These are phyloP conservation scores for Hylaea fasciaria DNA, from an alignment of 2,888 invertebrate genomes.

Conservation along the genomic window DNA sequence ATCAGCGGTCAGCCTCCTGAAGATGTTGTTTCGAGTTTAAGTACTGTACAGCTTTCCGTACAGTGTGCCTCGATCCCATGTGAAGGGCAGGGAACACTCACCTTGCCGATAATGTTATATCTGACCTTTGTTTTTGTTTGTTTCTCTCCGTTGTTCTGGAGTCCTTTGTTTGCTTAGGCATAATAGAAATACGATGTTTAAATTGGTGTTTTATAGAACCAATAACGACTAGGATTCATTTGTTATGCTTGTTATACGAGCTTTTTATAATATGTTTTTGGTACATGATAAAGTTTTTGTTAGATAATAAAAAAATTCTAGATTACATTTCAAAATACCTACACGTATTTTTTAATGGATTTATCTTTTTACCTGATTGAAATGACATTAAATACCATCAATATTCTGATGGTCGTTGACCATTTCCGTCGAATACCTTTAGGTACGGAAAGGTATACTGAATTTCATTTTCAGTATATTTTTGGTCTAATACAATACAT, in stretches of 20 bases:
- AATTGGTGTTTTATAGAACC: constrained; percentile 4
- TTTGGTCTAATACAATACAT: too few relatives aligned
- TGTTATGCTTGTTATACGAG: not conserved
- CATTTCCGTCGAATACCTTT: too few relatives aligned
- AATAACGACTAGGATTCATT: not conserved
- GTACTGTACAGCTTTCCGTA: constrained; percentile 8
- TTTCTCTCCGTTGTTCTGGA: constrained; percentile 9
- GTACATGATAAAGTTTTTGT: too few relatives aligned
- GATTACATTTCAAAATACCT: too few relatives aligned
- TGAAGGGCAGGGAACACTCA: constrained; percentile 15
- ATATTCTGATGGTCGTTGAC: too few relatives aligned
- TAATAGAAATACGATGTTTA: constrained; percentile 13
- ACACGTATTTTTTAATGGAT: too few relatives aligned
- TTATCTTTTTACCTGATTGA: too few relatives aligned
- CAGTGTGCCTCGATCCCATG: not conserved
- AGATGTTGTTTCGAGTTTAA: not conserved
- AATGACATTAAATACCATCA: too few relatives aligned
- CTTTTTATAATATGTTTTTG: not conserved
- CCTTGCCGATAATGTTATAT: constrained; percentile 27
- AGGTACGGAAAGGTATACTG: too few relatives aligned
- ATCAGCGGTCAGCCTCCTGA: too few relatives aligned
- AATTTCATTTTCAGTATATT: too few relatives aligned
- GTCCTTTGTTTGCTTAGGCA: constrained; percentile 14
- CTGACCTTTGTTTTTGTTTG: constrained; percentile 31
- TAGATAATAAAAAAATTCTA: too few relatives aligned